Percentiles rank a stretch among this genome's conserved stretches.
Conservation (phyloP, 1,140 invertebrate species). For the Ceratosolen solmsi region DNA sequence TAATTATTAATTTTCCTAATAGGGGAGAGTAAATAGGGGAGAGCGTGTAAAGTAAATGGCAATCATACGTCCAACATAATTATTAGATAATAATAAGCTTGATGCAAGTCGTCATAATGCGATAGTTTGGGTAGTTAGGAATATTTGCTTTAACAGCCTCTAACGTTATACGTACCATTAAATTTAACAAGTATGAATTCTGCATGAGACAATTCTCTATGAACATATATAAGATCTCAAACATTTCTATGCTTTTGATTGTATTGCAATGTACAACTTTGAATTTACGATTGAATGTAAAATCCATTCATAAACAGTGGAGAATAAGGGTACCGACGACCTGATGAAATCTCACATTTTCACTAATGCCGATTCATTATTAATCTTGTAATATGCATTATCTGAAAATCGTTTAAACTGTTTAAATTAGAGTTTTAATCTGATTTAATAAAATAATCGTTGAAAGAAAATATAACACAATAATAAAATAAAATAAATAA, state of each 20-base stretch:
- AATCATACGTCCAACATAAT: no score
- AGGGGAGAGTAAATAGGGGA: no score
- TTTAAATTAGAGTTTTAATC: neutral
- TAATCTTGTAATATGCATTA: neutral
- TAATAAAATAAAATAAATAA: no score
- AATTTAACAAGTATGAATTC: constrained; percentile 18
- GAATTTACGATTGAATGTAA: constrained; percentile 1
- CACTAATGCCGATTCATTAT: neutral
- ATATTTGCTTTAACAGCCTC: neutral
- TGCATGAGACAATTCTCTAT: no score
- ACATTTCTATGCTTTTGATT: neutral
- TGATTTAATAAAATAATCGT: no score
- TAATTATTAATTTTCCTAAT: no score
- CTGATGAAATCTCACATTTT: neutral
- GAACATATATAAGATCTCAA: neutral
- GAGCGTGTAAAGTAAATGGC: no score
- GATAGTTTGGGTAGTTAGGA: neutral
- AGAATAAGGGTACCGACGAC: neutral
- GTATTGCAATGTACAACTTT: neutral
- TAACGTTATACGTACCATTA: neutral
- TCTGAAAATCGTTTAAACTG: neutral
- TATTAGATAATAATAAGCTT: neutral
- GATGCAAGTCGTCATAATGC: neutral
- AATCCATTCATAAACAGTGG: neutral
- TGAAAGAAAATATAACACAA: no score